Conservation (phyloP, 2,888 invertebrate genomes). For the Parnassius smintheus region DNA sequence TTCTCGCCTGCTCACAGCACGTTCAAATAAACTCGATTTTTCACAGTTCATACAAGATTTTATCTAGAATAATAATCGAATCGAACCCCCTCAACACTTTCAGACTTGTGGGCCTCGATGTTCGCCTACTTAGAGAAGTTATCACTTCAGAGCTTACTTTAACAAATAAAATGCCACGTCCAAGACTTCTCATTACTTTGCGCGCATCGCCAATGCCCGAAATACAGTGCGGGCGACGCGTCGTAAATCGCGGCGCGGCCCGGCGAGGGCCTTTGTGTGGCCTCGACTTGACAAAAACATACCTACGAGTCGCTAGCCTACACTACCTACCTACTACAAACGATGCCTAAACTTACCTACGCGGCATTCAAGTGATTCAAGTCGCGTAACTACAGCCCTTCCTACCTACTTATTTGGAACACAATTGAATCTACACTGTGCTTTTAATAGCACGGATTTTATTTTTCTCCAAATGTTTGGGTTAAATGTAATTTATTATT, state of each 20-base stretch:
- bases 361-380: slow-evolving; percentile 15
- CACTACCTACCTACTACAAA: slow-evolving; percentile 31
- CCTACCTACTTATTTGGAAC: too few relatives aligned
- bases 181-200: slow-evolving; percentile 33
- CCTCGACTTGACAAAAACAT: slow-evolving; percentile 62
- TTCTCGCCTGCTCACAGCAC: too few relatives aligned
- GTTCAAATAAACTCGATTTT: too few relatives aligned
- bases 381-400: slow-evolving; percentile 5
- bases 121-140: too few relatives aligned
- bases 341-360: slow-evolving; percentile 30
- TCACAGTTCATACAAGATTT: too few relatives aligned
- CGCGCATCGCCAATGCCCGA: slow-evolving; percentile 69
- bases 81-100: too few relatives aligned
- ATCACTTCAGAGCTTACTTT: too few relatives aligned
- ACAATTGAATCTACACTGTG: not conserved
- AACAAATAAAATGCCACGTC: slow-evolving; percentile 48
- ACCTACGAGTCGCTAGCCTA: slow-evolving; percentile 38
- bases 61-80: too few relatives aligned
- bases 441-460: not conserved
- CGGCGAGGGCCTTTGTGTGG: slow-evolving; percentile 72
- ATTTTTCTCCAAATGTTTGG: too few relatives aligned
- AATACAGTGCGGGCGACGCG: slow-evolving; percentile 79
- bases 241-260: slow-evolving; percentile 82
- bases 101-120: too few relatives aligned
- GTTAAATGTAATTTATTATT: too few relatives aligned